phyloP scores from a whole-genome alignment of 2,797 vertebrate species.

The Rhadinocentrus ornatus region DNA sequence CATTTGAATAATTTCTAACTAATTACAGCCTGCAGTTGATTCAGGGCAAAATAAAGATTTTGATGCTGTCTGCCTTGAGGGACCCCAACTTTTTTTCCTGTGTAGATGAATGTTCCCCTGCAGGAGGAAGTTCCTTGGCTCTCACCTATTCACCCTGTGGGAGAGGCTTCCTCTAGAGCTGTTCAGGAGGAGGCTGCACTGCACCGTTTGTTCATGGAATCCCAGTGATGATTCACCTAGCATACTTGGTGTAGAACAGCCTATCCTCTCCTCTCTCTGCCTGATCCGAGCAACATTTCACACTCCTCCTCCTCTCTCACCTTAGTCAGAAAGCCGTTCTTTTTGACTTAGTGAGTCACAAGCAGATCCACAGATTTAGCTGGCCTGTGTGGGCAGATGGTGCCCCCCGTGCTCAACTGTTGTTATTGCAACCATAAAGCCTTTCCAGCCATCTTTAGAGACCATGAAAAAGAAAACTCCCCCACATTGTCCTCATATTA shows the following conservation, averaged over 20 bases:
- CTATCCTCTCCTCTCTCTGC: slow-evolving; percentile 50
- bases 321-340: slow-evolving; percentile 64
- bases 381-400: slow-evolving; percentile 72
- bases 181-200: slow-evolving; percentile 48
- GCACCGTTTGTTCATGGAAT: slow-evolving; percentile 54
- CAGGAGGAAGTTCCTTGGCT: slow-evolving; percentile 57
- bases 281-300: slow-evolving; percentile 52
- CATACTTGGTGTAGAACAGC: slow-evolving; percentile 48
- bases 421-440: slow-evolving; percentile 64
- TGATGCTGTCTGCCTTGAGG: slow-evolving; percentile 12
- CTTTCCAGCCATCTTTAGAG: slow-evolving; percentile 39
- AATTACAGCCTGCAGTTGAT: slow-evolving; percentile 20
- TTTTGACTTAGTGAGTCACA: slow-evolving; percentile 72
- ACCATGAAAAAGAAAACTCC: slow-evolving; percentile 33
- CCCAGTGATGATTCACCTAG: slow-evolving; percentile 73
- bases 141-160: slow-evolving; percentile 55
- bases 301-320: slow-evolving; percentile 66
- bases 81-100: slow-evolving; percentile 8
- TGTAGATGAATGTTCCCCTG: slow-evolving; percentile 21
- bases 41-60: slow-evolving; percentile 14
- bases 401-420: slow-evolving; percentile 74
- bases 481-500: slow-evolving; percentile 42
- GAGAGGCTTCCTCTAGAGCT: slow-evolving; percentile 63
- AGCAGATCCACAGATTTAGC: slow-evolving; percentile 66
- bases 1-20: slow-evolving; percentile 31